Evolutionary conservation across 2,797 vertebrate genomes (phyloP).

Genomic region (Eulemur rubriventer): DNA sequence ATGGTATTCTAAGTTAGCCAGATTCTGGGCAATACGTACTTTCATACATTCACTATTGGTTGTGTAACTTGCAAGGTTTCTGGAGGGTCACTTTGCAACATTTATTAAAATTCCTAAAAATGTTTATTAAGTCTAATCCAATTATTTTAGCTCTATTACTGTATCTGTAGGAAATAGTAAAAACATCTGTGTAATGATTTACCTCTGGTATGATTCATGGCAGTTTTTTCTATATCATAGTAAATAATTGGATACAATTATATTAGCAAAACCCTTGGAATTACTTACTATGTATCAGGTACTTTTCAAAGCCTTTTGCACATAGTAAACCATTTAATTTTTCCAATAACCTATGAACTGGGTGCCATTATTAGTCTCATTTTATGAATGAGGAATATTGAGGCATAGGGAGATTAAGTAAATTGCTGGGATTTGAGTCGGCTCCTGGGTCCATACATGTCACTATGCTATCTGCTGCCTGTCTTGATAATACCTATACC

Average conservation of each 20-base stretch:
- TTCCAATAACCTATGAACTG: background rate
- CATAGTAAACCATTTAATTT: background rate
- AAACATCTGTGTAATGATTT: background rate
- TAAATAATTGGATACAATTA: background rate
- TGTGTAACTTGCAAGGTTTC: background rate
- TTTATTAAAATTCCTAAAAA: background rate
- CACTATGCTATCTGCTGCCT: background rate
- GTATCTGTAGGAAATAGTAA: background rate
- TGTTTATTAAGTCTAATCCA: background rate
- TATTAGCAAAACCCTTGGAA: background rate
- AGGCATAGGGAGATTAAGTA: background rate
- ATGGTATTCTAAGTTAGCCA: background rate
- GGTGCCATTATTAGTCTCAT: background rate
- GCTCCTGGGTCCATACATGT: background rate
- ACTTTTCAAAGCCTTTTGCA: background rate
- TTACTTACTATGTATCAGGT: background rate
- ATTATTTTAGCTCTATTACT: background rate
- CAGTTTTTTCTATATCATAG: background rate
- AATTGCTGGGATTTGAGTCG: background rate
- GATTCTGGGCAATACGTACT: background rate
- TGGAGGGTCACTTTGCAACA: background rate
- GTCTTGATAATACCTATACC: background rate
- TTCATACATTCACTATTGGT: background rate
- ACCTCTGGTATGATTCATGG: background rate
- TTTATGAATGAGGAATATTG: background rate